Evolutionary conservation across 2,113 vertebrate species (phyloP), one percentile per base, ranked within the genome.

Genomic region (Triplophysa rosa): DNA sequence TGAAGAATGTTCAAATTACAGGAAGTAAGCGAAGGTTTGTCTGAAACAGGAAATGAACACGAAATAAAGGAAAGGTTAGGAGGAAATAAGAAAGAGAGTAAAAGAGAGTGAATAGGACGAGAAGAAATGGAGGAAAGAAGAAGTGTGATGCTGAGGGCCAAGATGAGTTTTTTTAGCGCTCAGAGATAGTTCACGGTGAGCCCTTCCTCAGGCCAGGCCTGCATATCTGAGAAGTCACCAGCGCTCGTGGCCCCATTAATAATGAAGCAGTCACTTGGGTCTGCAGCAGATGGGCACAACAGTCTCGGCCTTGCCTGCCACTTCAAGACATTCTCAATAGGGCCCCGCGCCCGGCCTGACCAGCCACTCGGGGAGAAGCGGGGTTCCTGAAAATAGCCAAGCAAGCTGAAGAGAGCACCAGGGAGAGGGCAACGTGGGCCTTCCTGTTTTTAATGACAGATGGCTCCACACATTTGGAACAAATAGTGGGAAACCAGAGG

Each of bases 141-240:
- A 42, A 67, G 68, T 52, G 21, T 77, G 42, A 79, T 21, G 54
- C 37, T 63, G 66, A 29, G 71, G 37, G 68, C 80, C 74, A 29
- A 16, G 63, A 67, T 40, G 40, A n/a, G 21, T 12, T 23, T 54
- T 72, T 65, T 78, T 72, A 94, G 93, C 33, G 56, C 54, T 76
- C 61, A 92, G 91, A 94, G 93, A 94, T 92, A 95, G 94, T 95
- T 93, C 89, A 94, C 92, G 93, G 93, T 94, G 93, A 94, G 94
- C 93, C 88, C 91, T 92, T 95, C 93, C 94, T 96, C 92, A 91
- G 95, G 95, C 94, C 95, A 95, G 95, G 93, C 91, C 95, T 95
- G 95, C 94, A 95, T 95, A 94, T 94, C 93, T 94, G 95, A 96
- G 92, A 94, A 93, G 95, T 93, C 88, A 92, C 92, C 69, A 88